phyloP scores from a whole-genome alignment of 2,797 vertebrate species.

The Oreochromis grahami region DNA sequence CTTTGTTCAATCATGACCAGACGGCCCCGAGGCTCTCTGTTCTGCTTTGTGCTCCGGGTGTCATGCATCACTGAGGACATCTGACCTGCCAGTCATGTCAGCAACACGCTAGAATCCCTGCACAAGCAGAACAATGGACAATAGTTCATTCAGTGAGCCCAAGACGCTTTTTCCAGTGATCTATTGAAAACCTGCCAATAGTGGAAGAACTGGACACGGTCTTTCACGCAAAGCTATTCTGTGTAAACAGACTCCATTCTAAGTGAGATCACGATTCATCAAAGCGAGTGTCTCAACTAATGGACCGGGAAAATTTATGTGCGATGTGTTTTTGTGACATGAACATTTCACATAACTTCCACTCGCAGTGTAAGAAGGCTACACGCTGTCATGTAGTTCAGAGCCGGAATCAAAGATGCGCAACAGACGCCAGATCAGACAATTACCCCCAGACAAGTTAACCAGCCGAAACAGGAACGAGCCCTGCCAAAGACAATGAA shows the following conservation, averaged over 20 bases:
- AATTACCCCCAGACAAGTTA: constrained; percentile 68
- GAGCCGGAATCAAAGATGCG: constrained; percentile 54
- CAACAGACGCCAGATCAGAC: constrained; percentile 62
- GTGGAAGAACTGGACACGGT: constrained; percentile 33
- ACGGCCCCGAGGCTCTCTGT: constrained; percentile 1
- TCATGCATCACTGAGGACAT: constrained; percentile 37
- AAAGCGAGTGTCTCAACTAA: constrained; percentile 58
- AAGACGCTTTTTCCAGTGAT: constrained; percentile 23
- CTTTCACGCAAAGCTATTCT: constrained; percentile 21
- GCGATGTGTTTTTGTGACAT: constrained; percentile 58
- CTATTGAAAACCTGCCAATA: constrained; percentile 43
- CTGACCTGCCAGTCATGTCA: constrained; percentile 38
- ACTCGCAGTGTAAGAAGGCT: constrained; percentile 40
- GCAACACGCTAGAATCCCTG: constrained; percentile 2
- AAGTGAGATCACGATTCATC: constrained; percentile 63
- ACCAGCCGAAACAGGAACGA: constrained; percentile 53
- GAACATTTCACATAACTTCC: constrained; percentile 55
- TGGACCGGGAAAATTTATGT: constrained; percentile 58
- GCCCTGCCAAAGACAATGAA: constrained; percentile 37
- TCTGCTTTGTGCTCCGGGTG: constrained; percentile 16
- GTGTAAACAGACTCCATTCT: constrained; percentile 51
- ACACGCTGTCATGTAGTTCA: constrained; percentile 52
- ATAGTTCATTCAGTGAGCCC: constrained; percentile 33
- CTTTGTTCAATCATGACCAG: not conserved
- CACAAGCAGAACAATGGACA: constrained; percentile 47